Evolutionary conservation across 1,140 invertebrate genomes (phyloP).

Genomic region (Mercenaria mercenaria): DNA sequence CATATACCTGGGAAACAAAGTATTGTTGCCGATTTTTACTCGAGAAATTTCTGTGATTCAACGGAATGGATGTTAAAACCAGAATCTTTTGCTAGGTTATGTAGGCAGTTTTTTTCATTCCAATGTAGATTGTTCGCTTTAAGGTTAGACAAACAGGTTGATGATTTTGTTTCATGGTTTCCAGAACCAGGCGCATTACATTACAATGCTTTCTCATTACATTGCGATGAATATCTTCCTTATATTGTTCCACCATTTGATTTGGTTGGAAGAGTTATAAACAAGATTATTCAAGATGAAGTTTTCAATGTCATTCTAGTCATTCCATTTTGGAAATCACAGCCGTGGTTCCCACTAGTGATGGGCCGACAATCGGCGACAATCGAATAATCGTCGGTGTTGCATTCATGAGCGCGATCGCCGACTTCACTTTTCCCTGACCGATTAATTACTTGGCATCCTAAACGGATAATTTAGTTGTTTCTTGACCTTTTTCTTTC

Average conservation of each 20-base stretch:
- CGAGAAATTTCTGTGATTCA: slow-evolving; percentile 17
- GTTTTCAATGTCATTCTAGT: slow-evolving; percentile 47
- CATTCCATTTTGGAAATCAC: slow-evolving; percentile 58
- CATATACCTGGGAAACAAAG: slow-evolving; percentile 39
- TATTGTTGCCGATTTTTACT: slow-evolving; percentile 25
- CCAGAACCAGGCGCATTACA: background rate
- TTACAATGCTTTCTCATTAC: slow-evolving; percentile 10
- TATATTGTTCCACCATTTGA: slow-evolving; percentile 23
- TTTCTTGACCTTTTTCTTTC: too few relatives aligned
- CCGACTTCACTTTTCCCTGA: too few relatives aligned
- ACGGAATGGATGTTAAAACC: slow-evolving; percentile 55
- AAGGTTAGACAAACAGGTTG: slow-evolving; percentile 17
- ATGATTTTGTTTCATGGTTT: slow-evolving; percentile 42
- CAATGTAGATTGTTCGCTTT: slow-evolving; percentile 60
- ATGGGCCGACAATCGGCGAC: too few relatives aligned
- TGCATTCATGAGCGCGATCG: too few relatives aligned
- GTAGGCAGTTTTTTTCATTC: slow-evolving; percentile 1
- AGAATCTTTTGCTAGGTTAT: slow-evolving; percentile 12
- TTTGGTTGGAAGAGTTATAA: background rate
- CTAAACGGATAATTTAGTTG: too few relatives aligned
- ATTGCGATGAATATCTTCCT: slow-evolving; percentile 18
- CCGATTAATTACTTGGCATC: too few relatives aligned
- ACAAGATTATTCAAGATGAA: slow-evolving; percentile 53
- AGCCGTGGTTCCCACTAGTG: slow-evolving; percentile 63
- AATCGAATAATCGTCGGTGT: too few relatives aligned